Evolutionary conservation across 2,888 invertebrate species (phyloP).

Genomic region (Hermaeophaga mercurialis): DNA sequence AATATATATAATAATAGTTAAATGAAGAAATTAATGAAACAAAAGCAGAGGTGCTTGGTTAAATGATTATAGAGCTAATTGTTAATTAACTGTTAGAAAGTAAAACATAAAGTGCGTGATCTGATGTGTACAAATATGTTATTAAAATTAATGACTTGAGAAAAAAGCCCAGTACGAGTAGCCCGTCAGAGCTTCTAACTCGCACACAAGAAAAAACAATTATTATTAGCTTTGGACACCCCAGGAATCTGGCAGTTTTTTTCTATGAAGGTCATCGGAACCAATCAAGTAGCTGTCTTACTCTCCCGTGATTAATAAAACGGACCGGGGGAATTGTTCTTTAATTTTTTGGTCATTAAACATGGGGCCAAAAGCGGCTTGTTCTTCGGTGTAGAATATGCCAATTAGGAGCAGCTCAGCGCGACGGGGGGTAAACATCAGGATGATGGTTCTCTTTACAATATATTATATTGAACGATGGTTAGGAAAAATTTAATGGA

Average conservation of each 20-base stretch:
- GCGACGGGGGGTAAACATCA: constrained; percentile 42
- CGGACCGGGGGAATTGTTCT: constrained; percentile 42
- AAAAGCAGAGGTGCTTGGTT: too few relatives aligned
- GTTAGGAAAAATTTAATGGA: constrained; percentile 46
- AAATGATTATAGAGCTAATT: not conserved
- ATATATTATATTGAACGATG: constrained; percentile 38
- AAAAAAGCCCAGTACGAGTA: constrained; percentile 51
- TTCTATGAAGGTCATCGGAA: constrained; percentile 47
- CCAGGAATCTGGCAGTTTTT: constrained; percentile 47
- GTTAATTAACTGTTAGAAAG: not conserved
- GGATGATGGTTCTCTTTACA: constrained; percentile 39
- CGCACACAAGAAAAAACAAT: constrained; percentile 42
- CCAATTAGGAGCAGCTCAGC: constrained; percentile 48
- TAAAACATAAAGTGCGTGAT: constrained; percentile 4
- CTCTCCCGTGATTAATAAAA: constrained; percentile 49
- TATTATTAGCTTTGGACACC: constrained; percentile 50
- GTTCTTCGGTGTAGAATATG: constrained; percentile 45
- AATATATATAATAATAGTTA: too few relatives aligned
- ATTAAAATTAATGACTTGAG: constrained; percentile 50
- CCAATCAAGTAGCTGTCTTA: constrained; percentile 50
- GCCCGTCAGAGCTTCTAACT: constrained; percentile 41
- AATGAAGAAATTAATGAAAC: too few relatives aligned
- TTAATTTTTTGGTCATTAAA: constrained; percentile 51
- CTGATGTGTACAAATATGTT: constrained; percentile 15
- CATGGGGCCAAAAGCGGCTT: constrained; percentile 40